Evolutionary conservation across 2,888 invertebrate genomes (phyloP), one percentile per base, ranked within the genome.

Genomic region (Nemotelus pantherinus): DNA sequence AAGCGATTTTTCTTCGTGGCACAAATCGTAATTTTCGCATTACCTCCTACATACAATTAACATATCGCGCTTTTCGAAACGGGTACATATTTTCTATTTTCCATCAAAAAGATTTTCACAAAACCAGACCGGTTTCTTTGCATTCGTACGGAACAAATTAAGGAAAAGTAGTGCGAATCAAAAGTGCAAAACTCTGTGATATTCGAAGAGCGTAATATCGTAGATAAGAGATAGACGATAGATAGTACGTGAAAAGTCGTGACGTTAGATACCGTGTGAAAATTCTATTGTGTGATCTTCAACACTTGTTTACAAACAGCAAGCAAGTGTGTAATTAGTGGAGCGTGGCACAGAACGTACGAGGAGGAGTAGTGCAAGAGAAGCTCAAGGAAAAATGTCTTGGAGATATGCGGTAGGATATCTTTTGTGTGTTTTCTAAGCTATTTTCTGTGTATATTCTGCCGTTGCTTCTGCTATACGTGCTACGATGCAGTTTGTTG

Each of bases 361-460:
- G 25, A 25, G 25, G 25, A 25, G 25, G 25, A 25, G 25, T 25
- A 39, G 53, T 7, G 47, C 9, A 55, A 43, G 41, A 70, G 39
- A 70, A 67, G 48, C 50, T 74, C 25, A 43, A 64, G 80, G 79
- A 81, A 83, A 82, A 81, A 84, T 84, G 84, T 84, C 84, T 82
- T 84, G 85, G 85, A 85, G 85, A 85, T 85, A 85, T 83, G 84
- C 85, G 85, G 85, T 85, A 84, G 60, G 82, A 85, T 84, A 72
- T 53, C 44, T 44, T 43, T 65, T 44, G 39, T 53, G 48, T 68
- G 50, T 53, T 70, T 9, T 70, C n/a, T 70, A 25, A 53, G 9
- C 7, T 53, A 7, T 4, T 10, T 50, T 57, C 57, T 71, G 48
- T 53, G 10, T 71, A 41, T 39, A 39, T 55, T 6, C 39, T 57